phyloP scores from a whole-genome alignment of 2,888 invertebrate genomes.

The Tuta absoluta region DNA sequence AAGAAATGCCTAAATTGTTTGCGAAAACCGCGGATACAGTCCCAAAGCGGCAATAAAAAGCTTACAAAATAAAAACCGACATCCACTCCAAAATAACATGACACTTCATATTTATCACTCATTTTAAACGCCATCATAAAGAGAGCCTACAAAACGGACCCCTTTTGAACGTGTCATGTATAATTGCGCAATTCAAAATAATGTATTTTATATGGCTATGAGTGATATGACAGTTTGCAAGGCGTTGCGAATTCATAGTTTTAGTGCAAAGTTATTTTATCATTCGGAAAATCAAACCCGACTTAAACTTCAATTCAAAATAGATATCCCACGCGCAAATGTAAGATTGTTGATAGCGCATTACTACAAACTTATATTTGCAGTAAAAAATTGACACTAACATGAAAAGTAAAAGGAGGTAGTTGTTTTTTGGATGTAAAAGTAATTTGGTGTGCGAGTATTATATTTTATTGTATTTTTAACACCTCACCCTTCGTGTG shows the following conservation, averaged over 20 bases:
- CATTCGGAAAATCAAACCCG: background rate
- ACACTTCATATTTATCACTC: conserved; percentile 49
- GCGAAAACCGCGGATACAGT: background rate
- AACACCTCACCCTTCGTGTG: conserved; percentile 70
- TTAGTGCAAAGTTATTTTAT: conserved; percentile 37
- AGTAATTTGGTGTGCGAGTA: conserved; percentile 37
- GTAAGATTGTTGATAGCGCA: conserved; percentile 7
- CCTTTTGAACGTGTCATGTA: conserved; percentile 52
- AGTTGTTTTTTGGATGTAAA: background rate
- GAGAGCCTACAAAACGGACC: conserved; percentile 59
- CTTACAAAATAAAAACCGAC: conserved; percentile 12
- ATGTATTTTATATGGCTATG: conserved; percentile 74
- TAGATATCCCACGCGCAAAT: background rate
- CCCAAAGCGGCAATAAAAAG: conserved; percentile 7
- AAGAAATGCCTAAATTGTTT: too few species aligned
- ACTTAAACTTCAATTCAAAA: background rate
- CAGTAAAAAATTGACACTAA: background rate
- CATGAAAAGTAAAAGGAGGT: background rate
- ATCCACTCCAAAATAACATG: conserved; percentile 29
- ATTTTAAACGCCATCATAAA: conserved; percentile 53
- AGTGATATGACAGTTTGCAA: conserved; percentile 79
- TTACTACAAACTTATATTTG: conserved; percentile 18
- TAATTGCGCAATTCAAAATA: conserved; percentile 72
- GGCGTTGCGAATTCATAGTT: conserved; percentile 76
- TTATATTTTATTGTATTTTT: conserved; percentile 79